Conservation (phyloP, 1,140 invertebrate genomes). For the Proales similis region DNA sequence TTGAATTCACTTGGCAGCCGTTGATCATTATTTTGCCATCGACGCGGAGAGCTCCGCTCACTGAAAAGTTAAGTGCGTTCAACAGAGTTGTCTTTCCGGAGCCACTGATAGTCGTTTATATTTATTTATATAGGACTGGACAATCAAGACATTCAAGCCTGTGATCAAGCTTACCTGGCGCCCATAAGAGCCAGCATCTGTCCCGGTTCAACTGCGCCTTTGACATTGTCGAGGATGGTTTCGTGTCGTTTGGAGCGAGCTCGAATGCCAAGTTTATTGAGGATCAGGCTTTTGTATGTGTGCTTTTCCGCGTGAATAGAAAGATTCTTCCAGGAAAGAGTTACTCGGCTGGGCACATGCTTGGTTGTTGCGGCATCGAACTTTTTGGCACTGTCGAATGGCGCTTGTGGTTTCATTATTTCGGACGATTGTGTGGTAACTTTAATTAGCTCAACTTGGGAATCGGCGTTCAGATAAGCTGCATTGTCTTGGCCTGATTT, state of each 20-base stretch:
- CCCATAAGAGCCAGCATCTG: conserved; percentile 30
- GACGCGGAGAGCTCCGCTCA: conserved; percentile 63
- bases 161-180: too few species aligned
- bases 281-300: not conserved
- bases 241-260: not conserved
- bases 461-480: too few species aligned
- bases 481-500: too few species aligned
- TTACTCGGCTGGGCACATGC: not conserved
- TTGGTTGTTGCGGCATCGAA: too few species aligned
- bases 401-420: too few species aligned
- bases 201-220: conserved; percentile 31
- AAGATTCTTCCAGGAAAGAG: conserved; percentile 10
- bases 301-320: not conserved
- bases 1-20: conserved; percentile 40
- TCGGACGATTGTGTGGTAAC: too few species aligned
- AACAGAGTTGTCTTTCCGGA: conserved; percentile 84
- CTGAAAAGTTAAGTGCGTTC: conserved; percentile 76
- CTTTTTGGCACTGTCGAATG: too few species aligned
- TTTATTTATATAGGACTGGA: too few species aligned
- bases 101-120: too few species aligned
- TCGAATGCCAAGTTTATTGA: conserved; percentile 10
- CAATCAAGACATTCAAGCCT: too few species aligned
- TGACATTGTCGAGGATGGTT: conserved; percentile 18
- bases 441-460: too few species aligned
- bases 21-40: conserved; percentile 60